Base-by-base conservation (phyloP, 2,113 vertebrate genomes). In the Crypturellus undulatus region DNA sequence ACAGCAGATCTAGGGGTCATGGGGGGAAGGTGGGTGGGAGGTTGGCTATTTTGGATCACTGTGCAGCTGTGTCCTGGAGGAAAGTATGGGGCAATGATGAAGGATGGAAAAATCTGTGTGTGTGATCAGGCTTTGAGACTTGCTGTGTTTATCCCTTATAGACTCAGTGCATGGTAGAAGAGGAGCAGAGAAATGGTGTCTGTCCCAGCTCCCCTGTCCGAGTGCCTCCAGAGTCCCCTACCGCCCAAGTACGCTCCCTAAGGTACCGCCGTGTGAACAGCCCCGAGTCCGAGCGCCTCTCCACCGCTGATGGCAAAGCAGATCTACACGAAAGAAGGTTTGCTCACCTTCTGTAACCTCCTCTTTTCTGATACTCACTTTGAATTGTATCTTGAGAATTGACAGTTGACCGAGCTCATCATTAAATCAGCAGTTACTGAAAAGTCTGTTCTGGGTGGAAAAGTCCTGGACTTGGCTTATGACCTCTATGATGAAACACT, bases 191-290 rank as follows among this genome's bases (percentile, higher is more conserved):
- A 60, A 98, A 98, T 10, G 98, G 98, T 10, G 97, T 98, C 69
- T 98, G 98, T 97, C 99, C 98, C 69, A 97, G 97, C 62, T 99
- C 99, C 10, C 99, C 99, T 0, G 97, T 98, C 86, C 98, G 98
- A 94, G 98, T 97, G 26, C 98, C 97, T 71, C 98, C 99, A 0
- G 99, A 99, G 75, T 99, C 99, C 28, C 99, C 99, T 0, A 98
- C 98, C 0, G 98, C 98, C 56, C 99, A 99, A 90, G 98, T 98
- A 16, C 99, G 99, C 79, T 99, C 99, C 47, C 97, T 99, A 30
- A 97, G 98, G 32, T 99, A 99, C 93, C 98, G 98, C 15, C 98
- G 99, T 30, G 98, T 99, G 92, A 99, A 99, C 98, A 99, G 99
- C 96, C 99, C 99, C 0, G 99, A 99, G 87, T 99, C 99, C 0